Evolutionary conservation across 1,140 invertebrate species (phyloP).

Genomic region (Onthophagus taurus): DNA sequence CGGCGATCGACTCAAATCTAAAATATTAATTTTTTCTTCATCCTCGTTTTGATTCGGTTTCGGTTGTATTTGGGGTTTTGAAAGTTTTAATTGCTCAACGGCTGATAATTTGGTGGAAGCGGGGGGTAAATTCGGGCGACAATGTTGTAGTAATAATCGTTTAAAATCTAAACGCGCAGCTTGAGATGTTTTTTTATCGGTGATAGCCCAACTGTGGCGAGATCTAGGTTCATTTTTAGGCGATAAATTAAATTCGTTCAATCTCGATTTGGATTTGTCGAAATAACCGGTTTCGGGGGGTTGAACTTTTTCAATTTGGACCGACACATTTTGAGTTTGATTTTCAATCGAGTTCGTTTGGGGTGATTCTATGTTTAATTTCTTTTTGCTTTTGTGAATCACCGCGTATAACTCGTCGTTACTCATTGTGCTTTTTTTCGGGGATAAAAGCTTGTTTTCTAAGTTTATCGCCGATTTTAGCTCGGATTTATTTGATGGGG

Average conservation of each 20-base stretch:
- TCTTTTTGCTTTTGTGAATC: constrained; percentile 68
- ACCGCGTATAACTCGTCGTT: constrained; percentile 67
- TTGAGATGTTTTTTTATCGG: constrained; percentile 39
- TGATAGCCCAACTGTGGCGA: constrained; percentile 42
- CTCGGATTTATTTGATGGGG: constrained; percentile 41
- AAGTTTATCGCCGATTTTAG: constrained; percentile 31
- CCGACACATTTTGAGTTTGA: constrained; percentile 24
- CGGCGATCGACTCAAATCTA: constrained; percentile 55
- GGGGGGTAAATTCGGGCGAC: constrained; percentile 45
- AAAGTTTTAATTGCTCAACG: constrained; percentile 70
- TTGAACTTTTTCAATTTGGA: too few relatives aligned
- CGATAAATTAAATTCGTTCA: constrained; percentile 37
- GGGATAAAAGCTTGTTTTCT: constrained; percentile 42
- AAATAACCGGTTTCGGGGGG: constrained; percentile 48
- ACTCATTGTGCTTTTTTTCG: constrained; percentile 61
- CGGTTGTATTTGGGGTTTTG: constrained; percentile 45
- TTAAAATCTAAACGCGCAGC: constrained; percentile 74
- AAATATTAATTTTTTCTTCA: constrained; percentile 45
- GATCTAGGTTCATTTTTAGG: constrained; percentile 25
- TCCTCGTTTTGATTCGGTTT: constrained; percentile 35
- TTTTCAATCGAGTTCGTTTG: constrained; percentile 40
- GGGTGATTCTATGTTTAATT: constrained; percentile 55
- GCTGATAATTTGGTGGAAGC: constrained; percentile 59
- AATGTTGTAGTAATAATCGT: constrained; percentile 62
- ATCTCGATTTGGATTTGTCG: constrained; percentile 37